A percentile compares a stretch with the other conserved stretches of the same genome.
Evolutionary conservation across 2,797 vertebrate species (phyloP).

Genomic region (Chelmon rostratus): DNA sequence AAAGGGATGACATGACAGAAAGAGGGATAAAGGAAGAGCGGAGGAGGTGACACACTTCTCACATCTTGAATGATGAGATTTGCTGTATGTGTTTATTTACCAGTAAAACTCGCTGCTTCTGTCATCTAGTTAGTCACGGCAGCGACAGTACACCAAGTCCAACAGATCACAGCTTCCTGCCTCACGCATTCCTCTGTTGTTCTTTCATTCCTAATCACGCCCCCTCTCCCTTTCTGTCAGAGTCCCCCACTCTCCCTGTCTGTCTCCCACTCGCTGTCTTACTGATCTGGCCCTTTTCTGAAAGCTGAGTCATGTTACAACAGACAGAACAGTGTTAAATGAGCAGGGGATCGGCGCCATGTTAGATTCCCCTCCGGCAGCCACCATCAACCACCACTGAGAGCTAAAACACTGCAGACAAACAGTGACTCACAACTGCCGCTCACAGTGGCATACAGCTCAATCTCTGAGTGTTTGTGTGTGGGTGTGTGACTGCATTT

Average conservation of each 20-base stretch:
- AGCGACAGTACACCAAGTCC: slow-evolving; percentile 48
- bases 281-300: slow-evolving; percentile 55
- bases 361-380: slow-evolving; percentile 69
- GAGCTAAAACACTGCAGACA: slow-evolving; percentile 54
- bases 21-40: slow-evolving; percentile 49
- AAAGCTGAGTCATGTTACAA: slow-evolving; percentile 77
- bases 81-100: slow-evolving; percentile 63
- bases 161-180: slow-evolving; percentile 56
- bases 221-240: slow-evolving; percentile 55
- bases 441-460: slow-evolving; percentile 36
- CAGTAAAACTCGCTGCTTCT: slow-evolving; percentile 45
- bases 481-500: slow-evolving; percentile 28
- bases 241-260: slow-evolving; percentile 43
- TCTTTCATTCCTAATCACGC: slow-evolving; percentile 65
- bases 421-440: slow-evolving; percentile 43
- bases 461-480: slow-evolving; percentile 19
- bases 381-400: slow-evolving; percentile 50
- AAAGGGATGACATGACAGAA: slow-evolving; percentile 54
- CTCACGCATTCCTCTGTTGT: slow-evolving; percentile 52
- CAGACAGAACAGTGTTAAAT: slow-evolving; percentile 69
- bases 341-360: slow-evolving; percentile 67
- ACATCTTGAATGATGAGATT: slow-evolving; percentile 54
- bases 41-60: slow-evolving; percentile 65
- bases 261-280: slow-evolving; percentile 64
- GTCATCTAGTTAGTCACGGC: slow-evolving; percentile 71